Evolutionary conservation across 2,888 invertebrate genomes (phyloP).

Genomic region (Oxytorus armatus): DNA sequence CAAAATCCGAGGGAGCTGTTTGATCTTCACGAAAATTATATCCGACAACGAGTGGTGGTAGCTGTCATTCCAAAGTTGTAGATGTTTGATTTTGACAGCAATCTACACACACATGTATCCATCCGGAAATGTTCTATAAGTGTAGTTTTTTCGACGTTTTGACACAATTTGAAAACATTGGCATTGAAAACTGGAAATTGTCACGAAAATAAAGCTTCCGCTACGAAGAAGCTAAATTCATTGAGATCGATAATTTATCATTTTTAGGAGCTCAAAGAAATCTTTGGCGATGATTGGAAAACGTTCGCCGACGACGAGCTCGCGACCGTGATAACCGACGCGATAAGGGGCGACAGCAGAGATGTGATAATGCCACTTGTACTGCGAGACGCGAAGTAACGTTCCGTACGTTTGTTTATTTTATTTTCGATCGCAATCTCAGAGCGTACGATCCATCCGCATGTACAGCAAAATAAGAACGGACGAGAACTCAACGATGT

Average conservation of each 20-base stretch:
- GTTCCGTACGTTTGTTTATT: constrained; percentile 1
- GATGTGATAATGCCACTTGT: constrained; percentile 87
- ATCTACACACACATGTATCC: too few species aligned
- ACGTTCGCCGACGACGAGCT: constrained; percentile 85
- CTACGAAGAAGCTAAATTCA: too few species aligned
- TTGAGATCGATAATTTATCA: not conserved
- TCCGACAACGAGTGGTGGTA: too few species aligned
- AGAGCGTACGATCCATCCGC: constrained; percentile 37
- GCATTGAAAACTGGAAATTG: too few species aligned
- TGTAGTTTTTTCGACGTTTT: too few species aligned
- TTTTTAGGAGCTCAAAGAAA: constrained; percentile 86
- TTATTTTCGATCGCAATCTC: constrained; percentile 49
- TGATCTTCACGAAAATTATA: too few species aligned
- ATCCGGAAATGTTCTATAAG: too few species aligned
- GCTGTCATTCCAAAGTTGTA: too few species aligned
- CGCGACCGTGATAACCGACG: constrained; percentile 86
- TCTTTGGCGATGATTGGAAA: constrained; percentile 86
- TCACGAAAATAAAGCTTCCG: too few species aligned
- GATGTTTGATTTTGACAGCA: too few species aligned
- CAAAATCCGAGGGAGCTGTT: too few species aligned
- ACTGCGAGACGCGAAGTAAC: constrained; percentile 85
- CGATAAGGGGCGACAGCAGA: constrained; percentile 86
- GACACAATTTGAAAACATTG: too few species aligned
- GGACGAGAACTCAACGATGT: constrained; percentile 2
- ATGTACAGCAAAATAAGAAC: constrained; percentile 3